Conservation (phyloP, 2,888 invertebrate genomes). For the Hecatera dysodea region DNA sequence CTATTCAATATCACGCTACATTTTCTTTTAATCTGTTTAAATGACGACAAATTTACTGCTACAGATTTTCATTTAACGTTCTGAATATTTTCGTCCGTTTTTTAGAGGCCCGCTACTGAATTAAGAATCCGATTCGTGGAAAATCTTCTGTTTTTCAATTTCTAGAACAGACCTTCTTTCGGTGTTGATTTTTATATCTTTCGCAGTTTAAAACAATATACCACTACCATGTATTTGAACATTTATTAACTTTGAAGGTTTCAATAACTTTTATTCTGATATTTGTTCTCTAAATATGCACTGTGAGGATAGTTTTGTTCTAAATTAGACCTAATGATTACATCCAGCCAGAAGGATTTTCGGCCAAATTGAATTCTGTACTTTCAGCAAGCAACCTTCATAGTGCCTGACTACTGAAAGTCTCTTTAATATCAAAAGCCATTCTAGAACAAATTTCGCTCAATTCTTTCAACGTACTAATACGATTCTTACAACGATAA, state of each 20-base stretch:
- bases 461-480: background rate
- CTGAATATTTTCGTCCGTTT: constrained; percentile 74
- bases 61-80: constrained; percentile 84
- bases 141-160: constrained; percentile 16
- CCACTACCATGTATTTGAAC: no score
- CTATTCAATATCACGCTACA: constrained; percentile 88
- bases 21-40: constrained; percentile 88
- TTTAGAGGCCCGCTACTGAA: constrained; percentile 60
- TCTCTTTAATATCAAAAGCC: background rate
- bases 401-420: background rate
- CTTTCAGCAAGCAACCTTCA: background rate
- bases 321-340: background rate
- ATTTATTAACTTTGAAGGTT: background rate
- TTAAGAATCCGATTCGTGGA: constrained; percentile 25
- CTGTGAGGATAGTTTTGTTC: background rate
- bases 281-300: background rate
- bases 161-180: background rate
- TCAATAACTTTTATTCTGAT: no score
- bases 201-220: background rate
- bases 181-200: background rate
- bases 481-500: background rate
- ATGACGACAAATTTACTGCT: constrained; percentile 88
- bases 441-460: background rate
- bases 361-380: background rate
- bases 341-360: background rate